phyloP scores from a whole-genome alignment of 1,140 invertebrate genomes.

The Schlechtendalia chinensis region DNA sequence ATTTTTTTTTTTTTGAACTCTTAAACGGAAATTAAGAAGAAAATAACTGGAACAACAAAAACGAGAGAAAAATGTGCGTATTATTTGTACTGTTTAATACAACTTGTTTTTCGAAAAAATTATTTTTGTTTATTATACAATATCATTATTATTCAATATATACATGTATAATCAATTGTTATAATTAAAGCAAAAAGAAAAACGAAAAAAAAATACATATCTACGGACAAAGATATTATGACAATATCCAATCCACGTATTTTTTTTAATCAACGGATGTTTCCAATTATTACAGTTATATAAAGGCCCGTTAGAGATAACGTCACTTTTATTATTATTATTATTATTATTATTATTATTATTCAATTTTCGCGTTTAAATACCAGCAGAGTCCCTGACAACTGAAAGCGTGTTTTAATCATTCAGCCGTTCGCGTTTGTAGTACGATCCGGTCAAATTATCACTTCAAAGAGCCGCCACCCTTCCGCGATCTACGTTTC shows the following conservation, averaged over 20 bases:
- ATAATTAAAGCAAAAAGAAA: too few species aligned
- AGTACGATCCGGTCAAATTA: conserved; percentile 4
- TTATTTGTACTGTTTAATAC: too few species aligned
- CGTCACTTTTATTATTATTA: too few species aligned
- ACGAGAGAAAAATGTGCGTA: too few species aligned
- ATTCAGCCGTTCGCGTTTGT: conserved; percentile 14
- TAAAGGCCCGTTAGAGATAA: too few species aligned
- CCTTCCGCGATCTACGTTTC: not conserved
- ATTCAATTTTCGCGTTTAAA: not conserved
- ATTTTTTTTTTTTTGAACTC: not conserved
- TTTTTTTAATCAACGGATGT: too few species aligned
- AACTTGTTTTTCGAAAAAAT: not conserved
- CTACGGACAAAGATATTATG: too few species aligned
- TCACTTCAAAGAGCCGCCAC: conserved; percentile 33
- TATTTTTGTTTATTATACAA: not conserved
- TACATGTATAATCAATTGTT: too few species aligned
- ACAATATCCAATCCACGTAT: too few species aligned
- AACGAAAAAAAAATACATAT: too few species aligned
- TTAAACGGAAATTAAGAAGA: not conserved
- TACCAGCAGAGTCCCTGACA: not conserved
- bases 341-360: conserved; percentile 7
- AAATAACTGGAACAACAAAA: not conserved
- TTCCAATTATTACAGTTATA: too few species aligned
- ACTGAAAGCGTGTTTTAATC: conserved; percentile 10
- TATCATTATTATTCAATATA: not conserved